phyloP scores from a whole-genome alignment of 2,113 vertebrate genomes.

The Microtus ochrogaster region DNA sequence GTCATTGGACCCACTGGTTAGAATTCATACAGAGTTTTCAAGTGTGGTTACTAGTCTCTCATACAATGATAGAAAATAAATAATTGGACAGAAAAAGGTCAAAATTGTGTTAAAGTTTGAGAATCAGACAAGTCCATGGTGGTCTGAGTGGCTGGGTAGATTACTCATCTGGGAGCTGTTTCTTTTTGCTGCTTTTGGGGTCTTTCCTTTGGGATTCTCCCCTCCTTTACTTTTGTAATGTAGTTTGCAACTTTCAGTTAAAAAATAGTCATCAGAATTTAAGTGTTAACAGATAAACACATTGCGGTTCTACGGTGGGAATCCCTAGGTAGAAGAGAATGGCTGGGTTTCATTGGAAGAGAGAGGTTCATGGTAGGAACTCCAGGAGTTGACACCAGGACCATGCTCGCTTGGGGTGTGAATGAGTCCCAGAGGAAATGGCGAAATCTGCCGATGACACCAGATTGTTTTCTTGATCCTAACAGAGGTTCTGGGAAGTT shows the following conservation, averaged over 20 bases:
- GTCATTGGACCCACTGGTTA: slow-evolving; percentile 52
- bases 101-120: slow-evolving; percentile 53
- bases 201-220: slow-evolving; percentile 57
- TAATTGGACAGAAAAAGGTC: slow-evolving; percentile 65
- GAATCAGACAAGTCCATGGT: slow-evolving; percentile 38
- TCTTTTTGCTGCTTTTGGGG: slow-evolving; percentile 56
- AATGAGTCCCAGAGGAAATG: slow-evolving; percentile 72
- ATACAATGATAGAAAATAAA: slow-evolving; percentile 66
- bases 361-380: slow-evolving; percentile 25
- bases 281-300: slow-evolving; percentile 67
- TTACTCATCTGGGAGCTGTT: slow-evolving; percentile 40
- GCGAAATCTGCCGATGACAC: slow-evolving; percentile 75
- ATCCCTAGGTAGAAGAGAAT: slow-evolving; percentile 36
- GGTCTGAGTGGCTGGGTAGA: slow-evolving; percentile 41
- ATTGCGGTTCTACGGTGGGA: slow-evolving; percentile 45
- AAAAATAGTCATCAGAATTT: slow-evolving; percentile 51
- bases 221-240: slow-evolving; percentile 59
- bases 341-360: slow-evolving; percentile 39
- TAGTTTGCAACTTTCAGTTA: slow-evolving; percentile 68
- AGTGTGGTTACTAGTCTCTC: slow-evolving; percentile 64
- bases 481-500: slow-evolving; percentile 74
- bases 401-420: slow-evolving; percentile 68
- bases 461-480: slow-evolving; percentile 72
- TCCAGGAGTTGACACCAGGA: slow-evolving; percentile 47
- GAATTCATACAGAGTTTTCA: slow-evolving; percentile 73